These are phyloP conservation scores for Polymixis flavicincta DNA, from an alignment of 2,888 invertebrate genomes.

Conservation along the genomic window DNA sequence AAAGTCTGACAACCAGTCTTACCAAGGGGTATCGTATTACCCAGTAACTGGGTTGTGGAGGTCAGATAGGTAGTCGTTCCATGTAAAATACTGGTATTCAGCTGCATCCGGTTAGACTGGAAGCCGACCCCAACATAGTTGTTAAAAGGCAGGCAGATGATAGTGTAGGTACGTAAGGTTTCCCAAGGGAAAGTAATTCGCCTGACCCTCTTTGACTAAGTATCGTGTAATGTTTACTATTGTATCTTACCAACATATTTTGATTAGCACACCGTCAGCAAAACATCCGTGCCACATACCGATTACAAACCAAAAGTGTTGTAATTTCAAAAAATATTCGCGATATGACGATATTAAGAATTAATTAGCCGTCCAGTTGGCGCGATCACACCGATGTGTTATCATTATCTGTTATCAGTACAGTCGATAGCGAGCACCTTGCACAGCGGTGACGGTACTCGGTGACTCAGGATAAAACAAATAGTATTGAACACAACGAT, in stretches of 20 bases:
- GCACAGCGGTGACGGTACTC: neutral
- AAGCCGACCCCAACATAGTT: no score
- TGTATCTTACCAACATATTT: neutral
- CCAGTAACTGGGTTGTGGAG: no score
- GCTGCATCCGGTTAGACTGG: no score
- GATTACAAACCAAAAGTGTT: neutral
- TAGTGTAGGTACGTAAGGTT: neutral
- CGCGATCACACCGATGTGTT: constrained; percentile 41
- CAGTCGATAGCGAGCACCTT: constrained; percentile 28
- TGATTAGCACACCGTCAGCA: neutral
- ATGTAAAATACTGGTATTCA: no score
- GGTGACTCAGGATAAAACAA: constrained; percentile 42
- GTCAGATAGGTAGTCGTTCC: no score
- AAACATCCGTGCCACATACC: neutral
- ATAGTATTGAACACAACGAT: constrained; percentile 38
- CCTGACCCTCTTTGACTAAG: neutral
- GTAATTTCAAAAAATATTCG: constrained; percentile 7
- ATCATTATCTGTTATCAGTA: constrained; percentile 36
- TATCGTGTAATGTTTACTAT: neutral
- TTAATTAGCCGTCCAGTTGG: constrained; percentile 46
- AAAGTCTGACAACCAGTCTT: no score
- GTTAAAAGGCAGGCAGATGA: no score
- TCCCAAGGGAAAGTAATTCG: neutral
- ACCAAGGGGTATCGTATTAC: no score
- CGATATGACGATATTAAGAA: constrained; percentile 26